These are phyloP conservation scores for Xenus cinereus DNA, from an alignment of 2,113 vertebrate species.

Conservation along the genomic window DNA sequence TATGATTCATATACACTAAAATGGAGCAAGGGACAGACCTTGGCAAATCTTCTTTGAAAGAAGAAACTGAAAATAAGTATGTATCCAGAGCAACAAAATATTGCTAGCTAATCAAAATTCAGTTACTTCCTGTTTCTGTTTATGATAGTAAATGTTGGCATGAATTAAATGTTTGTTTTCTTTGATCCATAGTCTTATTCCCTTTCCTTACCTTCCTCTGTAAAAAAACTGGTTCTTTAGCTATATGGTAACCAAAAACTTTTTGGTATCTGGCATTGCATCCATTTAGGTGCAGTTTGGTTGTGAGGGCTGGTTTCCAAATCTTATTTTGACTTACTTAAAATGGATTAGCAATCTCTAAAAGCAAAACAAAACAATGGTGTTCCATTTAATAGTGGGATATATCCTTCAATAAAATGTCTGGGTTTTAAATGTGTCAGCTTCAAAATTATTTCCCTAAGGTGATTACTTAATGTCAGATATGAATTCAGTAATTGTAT, in stretches of 20 bases:
- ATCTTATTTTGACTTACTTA: background rate
- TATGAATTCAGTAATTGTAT: background rate
- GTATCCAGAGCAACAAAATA: background rate
- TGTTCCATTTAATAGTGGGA: background rate
- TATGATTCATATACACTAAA: background rate
- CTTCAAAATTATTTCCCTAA: background rate
- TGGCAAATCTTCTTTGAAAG: background rate
- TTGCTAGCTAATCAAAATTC: background rate
- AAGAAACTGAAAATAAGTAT: background rate
- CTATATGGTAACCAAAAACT: background rate
- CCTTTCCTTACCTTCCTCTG: background rate
- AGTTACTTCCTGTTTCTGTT: background rate
- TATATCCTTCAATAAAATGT: background rate
- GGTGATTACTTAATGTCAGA: background rate
- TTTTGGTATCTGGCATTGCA: background rate
- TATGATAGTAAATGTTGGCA: background rate
- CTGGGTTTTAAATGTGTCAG: background rate
- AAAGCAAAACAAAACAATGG: background rate
- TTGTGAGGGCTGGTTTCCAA: background rate
- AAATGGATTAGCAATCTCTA: background rate
- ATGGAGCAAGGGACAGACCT: background rate
- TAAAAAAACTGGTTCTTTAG: background rate
- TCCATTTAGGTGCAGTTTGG: background rate
- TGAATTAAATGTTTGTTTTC: background rate
- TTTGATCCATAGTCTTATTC: background rate